Percentiles rank a stretch among this genome's conserved stretches.
Evolutionary conservation across 2,113 vertebrate species (phyloP).

Genomic region (Globicephala melas): DNA sequence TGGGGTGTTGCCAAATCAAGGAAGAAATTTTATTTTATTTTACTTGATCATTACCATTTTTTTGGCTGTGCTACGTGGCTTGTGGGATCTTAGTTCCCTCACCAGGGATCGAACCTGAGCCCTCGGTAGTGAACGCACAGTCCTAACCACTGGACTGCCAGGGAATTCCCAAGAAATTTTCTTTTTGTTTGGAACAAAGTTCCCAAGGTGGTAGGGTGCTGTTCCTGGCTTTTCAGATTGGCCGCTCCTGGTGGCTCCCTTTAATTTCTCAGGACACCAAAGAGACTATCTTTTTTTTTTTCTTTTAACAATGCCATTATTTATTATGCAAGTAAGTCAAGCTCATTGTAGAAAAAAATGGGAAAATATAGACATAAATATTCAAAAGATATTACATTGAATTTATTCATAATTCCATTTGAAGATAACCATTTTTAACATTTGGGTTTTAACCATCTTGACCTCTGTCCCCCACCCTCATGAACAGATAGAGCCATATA

Average conservation of each 20-base stretch:
- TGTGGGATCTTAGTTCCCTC: neutral
- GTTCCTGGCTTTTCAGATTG: neutral
- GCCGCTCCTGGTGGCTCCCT: neutral
- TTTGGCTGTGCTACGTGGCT: neutral
- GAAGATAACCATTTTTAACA: neutral
- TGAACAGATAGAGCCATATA: neutral
- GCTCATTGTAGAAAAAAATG: neutral
- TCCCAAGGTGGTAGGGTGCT: neutral
- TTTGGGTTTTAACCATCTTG: neutral
- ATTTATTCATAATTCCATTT: neutral
- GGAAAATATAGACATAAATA: neutral
- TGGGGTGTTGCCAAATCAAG: neutral
- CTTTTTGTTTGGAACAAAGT: constrained; percentile 24
- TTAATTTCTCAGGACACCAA: neutral
- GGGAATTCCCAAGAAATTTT: neutral
- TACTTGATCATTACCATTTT: neutral
- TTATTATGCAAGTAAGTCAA: neutral
- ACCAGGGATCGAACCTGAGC: neutral
- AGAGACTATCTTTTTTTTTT: neutral
- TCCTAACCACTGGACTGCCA: neutral
- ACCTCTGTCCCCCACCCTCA: neutral
- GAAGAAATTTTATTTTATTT: constrained; percentile 10
- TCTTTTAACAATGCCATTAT: neutral
- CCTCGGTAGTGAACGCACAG: fast-evolving
- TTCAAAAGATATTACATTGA: neutral